phyloP scores from a whole-genome alignment of 2,113 vertebrate species.

The Stegostoma tigrinum region DNA sequence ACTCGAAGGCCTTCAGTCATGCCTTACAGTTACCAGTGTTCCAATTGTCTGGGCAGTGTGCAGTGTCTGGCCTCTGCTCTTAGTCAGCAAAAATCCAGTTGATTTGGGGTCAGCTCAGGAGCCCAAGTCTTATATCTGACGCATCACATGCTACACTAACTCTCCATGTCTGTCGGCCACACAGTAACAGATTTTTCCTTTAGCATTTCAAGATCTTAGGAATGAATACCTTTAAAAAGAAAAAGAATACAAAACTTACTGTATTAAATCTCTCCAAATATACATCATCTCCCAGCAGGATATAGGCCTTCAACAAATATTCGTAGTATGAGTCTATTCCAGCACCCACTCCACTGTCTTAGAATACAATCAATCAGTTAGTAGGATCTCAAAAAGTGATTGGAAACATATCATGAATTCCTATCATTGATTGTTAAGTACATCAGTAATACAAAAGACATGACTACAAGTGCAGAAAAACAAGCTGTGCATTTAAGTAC shows the following conservation, averaged over 20 bases:
- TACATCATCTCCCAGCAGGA: constrained; percentile 40
- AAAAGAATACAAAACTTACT: constrained; percentile 28
- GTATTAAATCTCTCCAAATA: constrained; percentile 41
- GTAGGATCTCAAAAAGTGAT: background rate
- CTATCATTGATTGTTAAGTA: background rate
- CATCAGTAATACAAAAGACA: background rate
- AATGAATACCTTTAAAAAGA: background rate
- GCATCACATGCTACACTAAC: background rate
- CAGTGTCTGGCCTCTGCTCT: background rate
- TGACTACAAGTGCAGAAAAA: background rate
- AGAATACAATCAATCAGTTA: background rate
- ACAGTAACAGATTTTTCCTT: background rate
- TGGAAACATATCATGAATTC: background rate
- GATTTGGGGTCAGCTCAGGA: background rate
- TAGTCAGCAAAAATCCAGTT: background rate
- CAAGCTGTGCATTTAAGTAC: background rate
- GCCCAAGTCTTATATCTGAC: background rate
- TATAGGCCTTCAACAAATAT: constrained; percentile 42
- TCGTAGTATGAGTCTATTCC: constrained; percentile 42
- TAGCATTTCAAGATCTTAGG: background rate
- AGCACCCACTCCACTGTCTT: constrained; percentile 42
- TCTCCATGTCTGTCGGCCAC: background rate
- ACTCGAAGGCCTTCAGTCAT: background rate
- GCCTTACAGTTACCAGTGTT: background rate
- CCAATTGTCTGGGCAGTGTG: background rate